Base-by-base conservation (phyloP, 2,113 vertebrate species). In the Dicrurus megarhynchus region DNA sequence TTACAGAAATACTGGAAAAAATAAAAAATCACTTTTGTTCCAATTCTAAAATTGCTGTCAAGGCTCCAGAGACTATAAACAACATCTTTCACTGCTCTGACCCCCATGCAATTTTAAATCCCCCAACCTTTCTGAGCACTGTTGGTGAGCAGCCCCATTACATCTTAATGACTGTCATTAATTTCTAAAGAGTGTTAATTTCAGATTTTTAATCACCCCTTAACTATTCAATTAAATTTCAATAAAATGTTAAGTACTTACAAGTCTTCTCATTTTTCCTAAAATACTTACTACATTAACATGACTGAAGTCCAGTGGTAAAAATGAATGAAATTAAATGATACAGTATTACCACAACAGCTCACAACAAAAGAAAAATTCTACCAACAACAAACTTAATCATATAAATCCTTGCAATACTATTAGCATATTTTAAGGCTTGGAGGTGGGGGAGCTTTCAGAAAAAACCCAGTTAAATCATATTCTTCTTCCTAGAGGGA, bases 181-280 rank as follows among this genome's bases (percentile, higher is more conserved):
- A 99, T 99, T 99, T 99, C 98, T 98, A 98, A 98, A 98, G 98
- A 99, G 98, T 98, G 98, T 98, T 99, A 98, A 99, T 99, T 99
- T 99, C 98, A 98, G 99, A 99, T 98, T 99, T 99, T 99, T 98
- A 98, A 99, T 99, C 98, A 99, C 98, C 98, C 98, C 98, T 98
- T 98, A 98, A 98, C 97, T 98, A 98, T 98, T 98, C 98, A 99
- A 99, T 99, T 99, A 99, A 99, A 99, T 98, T 98, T 98, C 98
- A 98, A 98, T 98, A 98, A 98, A 98, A 98, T 98, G 98, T 98
- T 98, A 98, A 98, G 98, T 98, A 98, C 98, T 98, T 98, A 98
- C 98, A 98, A 98, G 98, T 98, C 98, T 98, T 97, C 98, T 98
- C 98, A 98, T 98, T 98, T 98, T 98, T 98, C 98, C 98, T 98